These are phyloP conservation scores for Lepidurus arcticus DNA, from an alignment of 1,140 invertebrate genomes.

Conservation along the genomic window DNA sequence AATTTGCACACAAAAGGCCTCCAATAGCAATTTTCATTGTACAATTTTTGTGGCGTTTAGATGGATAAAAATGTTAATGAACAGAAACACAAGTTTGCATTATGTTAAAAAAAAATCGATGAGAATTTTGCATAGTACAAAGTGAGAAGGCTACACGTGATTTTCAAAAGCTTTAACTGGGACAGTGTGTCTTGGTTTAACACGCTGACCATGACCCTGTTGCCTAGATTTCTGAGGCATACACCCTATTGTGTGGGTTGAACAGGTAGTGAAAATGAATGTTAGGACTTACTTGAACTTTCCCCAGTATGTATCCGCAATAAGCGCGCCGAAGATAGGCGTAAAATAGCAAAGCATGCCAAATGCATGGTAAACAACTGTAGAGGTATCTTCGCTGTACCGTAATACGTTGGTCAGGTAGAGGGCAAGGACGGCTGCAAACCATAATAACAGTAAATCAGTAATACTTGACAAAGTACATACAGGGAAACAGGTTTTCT, in stretches of 20 bases:
- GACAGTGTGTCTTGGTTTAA: neutral
- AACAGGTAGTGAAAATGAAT: neutral
- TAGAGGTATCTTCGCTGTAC: constrained; percentile 60
- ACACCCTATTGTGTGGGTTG: neutral
- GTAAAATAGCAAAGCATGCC: constrained; percentile 79
- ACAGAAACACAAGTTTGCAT: too few relatives aligned
- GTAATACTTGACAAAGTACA: neutral
- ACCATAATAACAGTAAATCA: constrained; percentile 29
- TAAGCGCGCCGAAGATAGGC: constrained; percentile 75
- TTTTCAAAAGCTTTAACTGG: neutral
- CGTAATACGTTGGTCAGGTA: constrained; percentile 65
- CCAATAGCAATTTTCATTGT: too few relatives aligned
- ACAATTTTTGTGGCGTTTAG: too few relatives aligned
- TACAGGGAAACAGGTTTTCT: neutral
- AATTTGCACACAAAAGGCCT: too few relatives aligned
- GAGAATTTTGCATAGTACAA: too few relatives aligned
- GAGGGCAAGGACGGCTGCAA: constrained; percentile 71
- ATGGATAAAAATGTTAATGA: too few relatives aligned
- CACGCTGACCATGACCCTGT: constrained; percentile 6
- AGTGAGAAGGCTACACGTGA: too few relatives aligned
- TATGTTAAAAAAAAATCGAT: too few relatives aligned
- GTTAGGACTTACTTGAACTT: constrained; percentile 59
- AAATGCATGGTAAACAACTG: constrained; percentile 76
- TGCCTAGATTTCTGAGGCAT: neutral
- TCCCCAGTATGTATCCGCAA: constrained; percentile 80